Base-by-base conservation (phyloP, 2,888 invertebrate species). In the Macaria liturata region DNA sequence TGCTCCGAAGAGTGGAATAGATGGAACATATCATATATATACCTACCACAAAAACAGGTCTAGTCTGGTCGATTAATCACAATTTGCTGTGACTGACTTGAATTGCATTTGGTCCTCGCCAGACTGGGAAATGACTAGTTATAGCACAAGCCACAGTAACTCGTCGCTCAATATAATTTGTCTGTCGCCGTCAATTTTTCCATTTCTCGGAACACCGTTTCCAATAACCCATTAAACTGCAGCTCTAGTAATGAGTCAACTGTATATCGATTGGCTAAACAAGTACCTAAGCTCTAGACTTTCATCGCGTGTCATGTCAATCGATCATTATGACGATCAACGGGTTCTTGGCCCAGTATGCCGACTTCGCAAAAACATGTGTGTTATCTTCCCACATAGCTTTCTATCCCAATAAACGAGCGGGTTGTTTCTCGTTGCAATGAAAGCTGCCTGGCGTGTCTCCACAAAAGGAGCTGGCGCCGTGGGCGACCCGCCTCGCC, bases 321-420 rank as follows among this genome's bases (percentile, higher is more conserved):
- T 59, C 49, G 45, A 55, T 59, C 54, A 59, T 54, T 47, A 59
- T 9, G 60, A 59, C 49, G 42, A 44, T 37, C 58, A 37, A 44
- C 37, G 46, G 45, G 44, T 48, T 49, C 42, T 31, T 42, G 46
- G 50, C 37, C 42, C 46, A 54, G 45, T 42, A 20, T 4, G 42
- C 49, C 20, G 5, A 40, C 44, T 46, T 46, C 54, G 49, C 52
- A 59, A 69, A 72, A 69, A 67, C 48, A 67, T 66, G 61, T 64
- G 42, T 42, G 44, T 45, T 72, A 76, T 77, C 83, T 81, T 71
- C 88, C 88, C 80, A 88, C 87, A 75, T 75, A n/a, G 64, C 81
- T 85, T 86, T 84, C 84, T 84, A 75, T 68, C 64, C 65, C 53
- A 39, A 58, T 65, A 53, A 62, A 62, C 61, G 59, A 68, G 64